These are phyloP conservation scores for Rousettus leschenaultii DNA, from an alignment of 2,113 vertebrate species.

Conservation along the genomic window DNA sequence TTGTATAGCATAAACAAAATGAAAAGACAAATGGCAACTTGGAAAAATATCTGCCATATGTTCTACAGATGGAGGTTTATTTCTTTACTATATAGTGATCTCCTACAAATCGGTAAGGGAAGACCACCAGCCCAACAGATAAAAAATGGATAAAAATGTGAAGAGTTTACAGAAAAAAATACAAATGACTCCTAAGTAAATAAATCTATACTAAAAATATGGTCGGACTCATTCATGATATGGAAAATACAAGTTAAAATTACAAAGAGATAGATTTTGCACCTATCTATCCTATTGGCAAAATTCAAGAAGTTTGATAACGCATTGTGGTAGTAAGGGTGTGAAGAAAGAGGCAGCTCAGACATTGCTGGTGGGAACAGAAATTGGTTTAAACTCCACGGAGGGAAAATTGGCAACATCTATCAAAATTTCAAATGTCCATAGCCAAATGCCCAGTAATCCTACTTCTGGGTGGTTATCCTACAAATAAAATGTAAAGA, in stretches of 20 bases:
- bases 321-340: not conserved
- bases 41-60: not conserved
- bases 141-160: not conserved
- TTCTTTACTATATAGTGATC: not conserved
- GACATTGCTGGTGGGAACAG: not conserved
- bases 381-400: not conserved
- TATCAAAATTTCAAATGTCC: not conserved
- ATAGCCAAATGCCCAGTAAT: not conserved
- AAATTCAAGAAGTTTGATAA: not conserved
- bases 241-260: slow-evolving; percentile 2
- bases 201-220: slow-evolving; percentile 12
- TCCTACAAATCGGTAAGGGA: not conserved
- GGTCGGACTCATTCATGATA: not conserved
- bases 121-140: not conserved
- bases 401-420: not conserved
- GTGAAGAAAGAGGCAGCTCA: not conserved
- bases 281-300: not conserved
- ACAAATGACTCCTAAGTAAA: not conserved
- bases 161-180: not conserved
- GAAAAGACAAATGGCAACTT: not conserved
- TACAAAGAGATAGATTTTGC: not conserved
- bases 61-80: not conserved
- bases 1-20: not conserved
- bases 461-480: not conserved
- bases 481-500: not conserved